Conservation (phyloP, 2,888 invertebrate genomes). For the Atethmia centrago region DNA sequence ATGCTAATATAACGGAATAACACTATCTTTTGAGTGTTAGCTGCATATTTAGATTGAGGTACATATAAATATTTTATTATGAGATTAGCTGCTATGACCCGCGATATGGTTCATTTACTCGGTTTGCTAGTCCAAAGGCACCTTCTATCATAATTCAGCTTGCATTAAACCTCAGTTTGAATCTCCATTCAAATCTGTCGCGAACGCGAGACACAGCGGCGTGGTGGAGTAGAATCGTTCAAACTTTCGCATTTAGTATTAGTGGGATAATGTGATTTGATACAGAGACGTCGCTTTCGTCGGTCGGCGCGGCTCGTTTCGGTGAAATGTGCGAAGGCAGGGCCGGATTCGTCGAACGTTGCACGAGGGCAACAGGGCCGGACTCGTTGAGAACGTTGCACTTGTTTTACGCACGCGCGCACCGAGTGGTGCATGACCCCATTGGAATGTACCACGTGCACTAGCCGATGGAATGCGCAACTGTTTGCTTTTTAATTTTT, state of each 20-base stretch:
- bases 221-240: constrained; percentile 31
- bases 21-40: constrained; percentile 30
- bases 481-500: constrained; percentile 89
- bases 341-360: constrained; percentile 73
- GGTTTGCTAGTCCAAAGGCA: not conserved
- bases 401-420: constrained; percentile 87
- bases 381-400: constrained; percentile 78
- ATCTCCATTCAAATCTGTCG: constrained; percentile 33
- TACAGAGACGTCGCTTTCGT: constrained; percentile 43
- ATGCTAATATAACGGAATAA: constrained; percentile 48
- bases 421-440: constrained; percentile 89
- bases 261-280: constrained; percentile 38
- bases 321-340: constrained; percentile 69
- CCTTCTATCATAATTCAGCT: not conserved
- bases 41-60: constrained; percentile 38
- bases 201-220: constrained; percentile 50
- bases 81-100: not conserved
- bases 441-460: constrained; percentile 89
- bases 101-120: not conserved
- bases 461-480: constrained; percentile 89
- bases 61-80: constrained; percentile 1
- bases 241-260: constrained; percentile 55
- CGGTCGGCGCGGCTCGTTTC: constrained; percentile 45
- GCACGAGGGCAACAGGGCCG: constrained; percentile 75
- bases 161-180: constrained; percentile 6